phyloP scores from a whole-genome alignment of 2,888 invertebrate species.

The Polymixis flavicincta region DNA sequence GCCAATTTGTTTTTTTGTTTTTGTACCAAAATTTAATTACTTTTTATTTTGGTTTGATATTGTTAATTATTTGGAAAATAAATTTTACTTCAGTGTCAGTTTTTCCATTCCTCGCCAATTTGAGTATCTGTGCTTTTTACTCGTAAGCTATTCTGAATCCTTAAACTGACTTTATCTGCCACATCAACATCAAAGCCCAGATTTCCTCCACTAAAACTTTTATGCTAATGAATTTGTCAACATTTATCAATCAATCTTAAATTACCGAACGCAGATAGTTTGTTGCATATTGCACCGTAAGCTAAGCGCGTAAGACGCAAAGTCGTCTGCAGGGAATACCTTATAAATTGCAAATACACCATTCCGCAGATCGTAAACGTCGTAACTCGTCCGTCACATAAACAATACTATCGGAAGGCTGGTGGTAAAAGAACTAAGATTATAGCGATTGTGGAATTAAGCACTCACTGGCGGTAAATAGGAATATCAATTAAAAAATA shows the following conservation, averaged over 20 bases:
- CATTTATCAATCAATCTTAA: slow-evolving; percentile 69
- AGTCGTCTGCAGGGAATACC: slow-evolving; percentile 60
- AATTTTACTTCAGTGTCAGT: background rate
- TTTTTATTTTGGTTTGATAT: background rate
- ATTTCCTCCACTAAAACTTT: slow-evolving; percentile 65
- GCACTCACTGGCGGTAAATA: too few species aligned
- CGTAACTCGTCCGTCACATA: slow-evolving; percentile 80
- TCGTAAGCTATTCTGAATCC: background rate
- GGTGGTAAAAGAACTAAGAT: slow-evolving; percentile 53
- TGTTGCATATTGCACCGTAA: slow-evolving; percentile 44
- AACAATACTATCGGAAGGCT: slow-evolving; percentile 74
- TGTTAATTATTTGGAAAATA: background rate
- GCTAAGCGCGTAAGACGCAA: slow-evolving; percentile 58
- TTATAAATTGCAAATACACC: slow-evolving; percentile 78
- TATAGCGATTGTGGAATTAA: slow-evolving; percentile 16
- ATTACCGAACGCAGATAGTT: slow-evolving; percentile 50
- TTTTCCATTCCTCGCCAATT: too few species aligned
- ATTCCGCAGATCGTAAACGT: slow-evolving; percentile 76
- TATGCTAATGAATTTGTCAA: slow-evolving; percentile 69
- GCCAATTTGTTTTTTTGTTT: too few species aligned
- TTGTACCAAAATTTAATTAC: too few species aligned
- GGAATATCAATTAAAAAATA: too few species aligned
- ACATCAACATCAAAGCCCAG: slow-evolving; percentile 54
- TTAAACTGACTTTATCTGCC: slow-evolving; percentile 6
- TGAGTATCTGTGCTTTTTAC: background rate